A percentile compares a stretch with the other conserved stretches of the same genome.
Evolutionary conservation across 2,113 vertebrate species (phyloP).

Genomic region (Gambusia holbrooki): DNA sequence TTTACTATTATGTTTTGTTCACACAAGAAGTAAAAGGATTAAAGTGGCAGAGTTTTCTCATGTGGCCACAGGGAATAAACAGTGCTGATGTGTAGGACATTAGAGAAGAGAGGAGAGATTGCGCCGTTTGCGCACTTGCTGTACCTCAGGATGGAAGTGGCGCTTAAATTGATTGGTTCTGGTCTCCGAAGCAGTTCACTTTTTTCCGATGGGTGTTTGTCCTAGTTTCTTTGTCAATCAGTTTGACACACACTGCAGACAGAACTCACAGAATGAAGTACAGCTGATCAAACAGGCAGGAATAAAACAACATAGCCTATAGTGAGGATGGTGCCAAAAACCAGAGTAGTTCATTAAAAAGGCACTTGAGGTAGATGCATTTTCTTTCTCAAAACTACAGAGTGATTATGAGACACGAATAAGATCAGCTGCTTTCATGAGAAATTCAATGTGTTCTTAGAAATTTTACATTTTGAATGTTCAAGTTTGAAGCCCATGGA

Average conservation of each 20-base stretch:
- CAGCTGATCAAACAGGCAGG: background rate
- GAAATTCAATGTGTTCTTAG: too few species aligned
- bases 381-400: background rate
- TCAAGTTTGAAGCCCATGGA: too few species aligned
- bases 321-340: background rate
- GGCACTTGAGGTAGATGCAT: too few species aligned
- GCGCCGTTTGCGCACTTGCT: background rate
- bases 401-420: background rate
- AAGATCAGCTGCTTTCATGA: too few species aligned
- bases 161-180: background rate
- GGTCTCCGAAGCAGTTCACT: background rate
- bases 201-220: background rate
- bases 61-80: background rate
- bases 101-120: background rate
- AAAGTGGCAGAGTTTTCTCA: background rate
- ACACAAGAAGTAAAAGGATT: background rate
- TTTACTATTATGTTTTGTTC: background rate
- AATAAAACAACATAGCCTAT: background rate
- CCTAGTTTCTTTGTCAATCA: background rate
- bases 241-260: background rate
- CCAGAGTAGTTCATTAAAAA: background rate
- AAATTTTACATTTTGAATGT: too few species aligned
- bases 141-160: background rate
- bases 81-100: background rate
- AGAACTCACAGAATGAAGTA: background rate